A percentile compares a stretch with the other conserved stretches of the same genome.
phyloP scores from a whole-genome alignment of 2,797 vertebrate genomes.

The Kryptolebias ocellatus region DNA sequence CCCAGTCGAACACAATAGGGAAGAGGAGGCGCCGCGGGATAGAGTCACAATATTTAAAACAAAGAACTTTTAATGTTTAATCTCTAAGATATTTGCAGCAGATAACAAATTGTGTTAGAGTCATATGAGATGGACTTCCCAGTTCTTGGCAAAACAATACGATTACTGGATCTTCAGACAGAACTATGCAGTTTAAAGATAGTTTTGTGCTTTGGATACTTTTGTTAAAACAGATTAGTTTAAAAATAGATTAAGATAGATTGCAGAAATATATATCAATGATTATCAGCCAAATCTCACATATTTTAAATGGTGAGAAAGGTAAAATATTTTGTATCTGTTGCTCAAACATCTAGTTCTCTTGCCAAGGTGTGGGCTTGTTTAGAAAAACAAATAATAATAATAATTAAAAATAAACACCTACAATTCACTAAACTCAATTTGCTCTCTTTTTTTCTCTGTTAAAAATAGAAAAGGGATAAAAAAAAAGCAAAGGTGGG shows the following conservation, averaged over 20 bases:
- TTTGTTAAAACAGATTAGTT: neutral
- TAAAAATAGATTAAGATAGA: neutral
- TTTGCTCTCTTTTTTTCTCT: constrained; percentile 3
- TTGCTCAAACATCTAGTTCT: neutral
- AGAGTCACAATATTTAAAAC: too few species aligned
- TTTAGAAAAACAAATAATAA: neutral
- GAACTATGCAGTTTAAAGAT: neutral
- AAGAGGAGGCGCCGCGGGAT: too few species aligned
- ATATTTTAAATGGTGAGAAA: neutral
- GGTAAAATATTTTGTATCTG: neutral
- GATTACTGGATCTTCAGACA: too few species aligned
- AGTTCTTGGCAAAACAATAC: too few species aligned
- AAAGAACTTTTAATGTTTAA: too few species aligned
- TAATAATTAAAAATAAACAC: neutral
- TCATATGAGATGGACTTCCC: too few species aligned
- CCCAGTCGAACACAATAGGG: too few species aligned
- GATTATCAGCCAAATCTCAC: neutral
- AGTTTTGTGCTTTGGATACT: neutral
- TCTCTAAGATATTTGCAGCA: too few species aligned
- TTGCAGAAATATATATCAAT: neutral
- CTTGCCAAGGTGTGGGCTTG: constrained; percentile 17
- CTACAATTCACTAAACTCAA: constrained; percentile 13
- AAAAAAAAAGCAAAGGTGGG: constrained; percentile 12
- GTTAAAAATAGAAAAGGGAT: constrained; percentile 47
- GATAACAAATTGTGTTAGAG: too few species aligned